Evolutionary conservation across 2,888 invertebrate species (phyloP).

Genomic region (Pogonocherus hispidulus): DNA sequence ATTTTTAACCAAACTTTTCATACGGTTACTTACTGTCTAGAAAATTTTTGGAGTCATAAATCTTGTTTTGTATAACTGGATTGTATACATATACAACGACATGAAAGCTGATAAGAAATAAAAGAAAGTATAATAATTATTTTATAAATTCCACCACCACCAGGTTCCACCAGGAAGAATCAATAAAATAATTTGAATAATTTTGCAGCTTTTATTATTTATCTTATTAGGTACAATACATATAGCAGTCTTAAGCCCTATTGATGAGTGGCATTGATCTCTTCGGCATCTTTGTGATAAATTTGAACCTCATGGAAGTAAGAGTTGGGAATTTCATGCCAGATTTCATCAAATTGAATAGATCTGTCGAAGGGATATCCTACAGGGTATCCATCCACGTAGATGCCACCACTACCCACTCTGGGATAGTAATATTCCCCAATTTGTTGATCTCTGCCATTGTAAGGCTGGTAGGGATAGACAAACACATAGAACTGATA

Average conservation of each 20-base stretch:
- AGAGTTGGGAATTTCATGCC: slow-evolving; percentile 78
- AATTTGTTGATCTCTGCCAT: slow-evolving; percentile 13
- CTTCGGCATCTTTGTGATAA: slow-evolving; percentile 70
- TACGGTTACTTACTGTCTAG: too few species aligned
- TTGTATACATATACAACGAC: too few species aligned
- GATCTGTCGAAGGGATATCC: slow-evolving; percentile 83
- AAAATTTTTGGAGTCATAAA: too few species aligned
- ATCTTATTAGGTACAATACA: too few species aligned
- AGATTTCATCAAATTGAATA: slow-evolving; percentile 71
- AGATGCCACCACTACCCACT: slow-evolving; percentile 22
- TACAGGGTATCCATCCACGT: slow-evolving; percentile 77
- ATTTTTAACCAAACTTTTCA: too few species aligned
- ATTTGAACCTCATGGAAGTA: slow-evolving; percentile 76
- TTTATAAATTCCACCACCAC: too few species aligned
- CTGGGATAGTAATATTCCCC: slow-evolving; percentile 23
- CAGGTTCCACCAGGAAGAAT: too few species aligned
- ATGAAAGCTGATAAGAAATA: too few species aligned
- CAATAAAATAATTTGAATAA: too few species aligned
- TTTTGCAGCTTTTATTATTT: too few species aligned
- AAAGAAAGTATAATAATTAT: too few species aligned
- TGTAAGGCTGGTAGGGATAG: slow-evolving; percentile 65
- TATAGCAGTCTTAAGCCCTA: slow-evolving; percentile 16
- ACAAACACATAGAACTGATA: slow-evolving; percentile 71
- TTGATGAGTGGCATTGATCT: slow-evolving; percentile 55
- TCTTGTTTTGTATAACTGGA: too few species aligned